Conservation (phyloP, 1,140 invertebrate species). For the Sycophaga agraensis region DNA sequence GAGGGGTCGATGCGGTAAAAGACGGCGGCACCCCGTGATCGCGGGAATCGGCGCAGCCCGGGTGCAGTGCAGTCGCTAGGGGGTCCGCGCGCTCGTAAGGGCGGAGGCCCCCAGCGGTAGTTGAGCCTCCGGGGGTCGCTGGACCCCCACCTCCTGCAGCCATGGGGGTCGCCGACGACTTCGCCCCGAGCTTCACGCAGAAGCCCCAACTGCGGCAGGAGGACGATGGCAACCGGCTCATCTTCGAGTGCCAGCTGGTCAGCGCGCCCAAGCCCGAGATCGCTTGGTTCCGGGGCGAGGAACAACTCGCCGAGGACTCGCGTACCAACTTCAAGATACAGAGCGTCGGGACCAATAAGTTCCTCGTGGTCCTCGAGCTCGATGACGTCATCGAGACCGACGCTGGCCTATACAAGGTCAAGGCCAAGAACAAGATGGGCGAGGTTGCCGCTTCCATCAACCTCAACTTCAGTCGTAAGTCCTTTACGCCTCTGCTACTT, state of each 20-base stretch:
- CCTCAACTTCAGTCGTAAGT: constrained; percentile 98
- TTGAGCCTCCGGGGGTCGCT: neutral
- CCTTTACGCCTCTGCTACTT: too few relatives aligned
- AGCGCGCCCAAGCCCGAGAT: constrained; percentile 88
- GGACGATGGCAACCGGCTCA: constrained; percentile 91
- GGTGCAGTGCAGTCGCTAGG: neutral
- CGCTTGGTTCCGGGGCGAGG: constrained; percentile 87
- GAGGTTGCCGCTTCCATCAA: constrained; percentile 98
- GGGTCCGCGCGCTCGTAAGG: neutral
- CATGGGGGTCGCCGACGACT: constrained; percentile 87
- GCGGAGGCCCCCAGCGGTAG: neutral
- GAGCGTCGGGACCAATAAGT: constrained; percentile 82
- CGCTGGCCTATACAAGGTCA: constrained; percentile 96
- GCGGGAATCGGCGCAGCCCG: neutral
- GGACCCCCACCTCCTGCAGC: neutral
- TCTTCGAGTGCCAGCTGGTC: constrained; percentile 92
- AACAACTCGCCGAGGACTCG: constrained; percentile 76
- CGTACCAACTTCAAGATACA: constrained; percentile 86
- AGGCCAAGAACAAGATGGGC: constrained; percentile 96
- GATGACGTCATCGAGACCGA: constrained; percentile 95
- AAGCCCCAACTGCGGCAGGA: constrained; percentile 95
- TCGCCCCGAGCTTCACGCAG: constrained; percentile 95
- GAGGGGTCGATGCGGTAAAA: constrained; percentile 21
- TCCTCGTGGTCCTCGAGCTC: constrained; percentile 87
- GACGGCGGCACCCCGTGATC: neutral